Evolutionary conservation across 2,797 vertebrate genomes (phyloP).

Genomic region (Telmatherina bonti): DNA sequence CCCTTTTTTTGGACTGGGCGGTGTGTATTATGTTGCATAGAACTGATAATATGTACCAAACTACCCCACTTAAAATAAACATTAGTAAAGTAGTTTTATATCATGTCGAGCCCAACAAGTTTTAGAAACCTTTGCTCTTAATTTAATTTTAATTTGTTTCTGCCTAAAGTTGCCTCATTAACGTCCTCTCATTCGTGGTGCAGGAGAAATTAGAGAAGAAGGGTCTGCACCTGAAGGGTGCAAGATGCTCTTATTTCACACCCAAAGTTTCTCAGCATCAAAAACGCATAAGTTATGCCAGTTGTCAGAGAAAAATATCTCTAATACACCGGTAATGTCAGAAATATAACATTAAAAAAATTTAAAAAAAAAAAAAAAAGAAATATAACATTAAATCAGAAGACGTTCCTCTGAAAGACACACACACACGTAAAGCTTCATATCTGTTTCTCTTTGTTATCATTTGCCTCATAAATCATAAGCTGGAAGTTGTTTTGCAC

Average conservation of each 20-base stretch:
- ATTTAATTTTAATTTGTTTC: too few species aligned
- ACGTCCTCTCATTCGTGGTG: constrained; percentile 40
- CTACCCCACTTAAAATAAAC: neutral
- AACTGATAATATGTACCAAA: neutral
- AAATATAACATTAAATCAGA: neutral
- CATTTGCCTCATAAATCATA: constrained; percentile 1
- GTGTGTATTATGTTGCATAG: too few species aligned
- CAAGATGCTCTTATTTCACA: constrained; percentile 26
- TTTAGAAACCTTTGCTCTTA: too few species aligned
- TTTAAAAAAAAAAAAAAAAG: too few species aligned
- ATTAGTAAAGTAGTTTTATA: neutral
- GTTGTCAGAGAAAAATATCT: constrained; percentile 8
- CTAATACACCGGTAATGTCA: neutral
- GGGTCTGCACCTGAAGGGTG: constrained; percentile 30
- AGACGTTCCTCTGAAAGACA: neutral
- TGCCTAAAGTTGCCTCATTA: constrained; percentile 42
- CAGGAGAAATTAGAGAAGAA: constrained; percentile 30
- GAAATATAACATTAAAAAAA: neutral
- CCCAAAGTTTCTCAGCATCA: constrained; percentile 23
- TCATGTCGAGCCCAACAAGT: neutral
- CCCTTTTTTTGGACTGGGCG: too few species aligned
- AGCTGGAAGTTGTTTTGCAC: neutral
- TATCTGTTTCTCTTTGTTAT: neutral
- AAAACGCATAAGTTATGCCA: neutral
- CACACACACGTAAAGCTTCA: neutral